phyloP scores from a whole-genome alignment of 2,113 vertebrate species.

The Empidonax traillii region DNA sequence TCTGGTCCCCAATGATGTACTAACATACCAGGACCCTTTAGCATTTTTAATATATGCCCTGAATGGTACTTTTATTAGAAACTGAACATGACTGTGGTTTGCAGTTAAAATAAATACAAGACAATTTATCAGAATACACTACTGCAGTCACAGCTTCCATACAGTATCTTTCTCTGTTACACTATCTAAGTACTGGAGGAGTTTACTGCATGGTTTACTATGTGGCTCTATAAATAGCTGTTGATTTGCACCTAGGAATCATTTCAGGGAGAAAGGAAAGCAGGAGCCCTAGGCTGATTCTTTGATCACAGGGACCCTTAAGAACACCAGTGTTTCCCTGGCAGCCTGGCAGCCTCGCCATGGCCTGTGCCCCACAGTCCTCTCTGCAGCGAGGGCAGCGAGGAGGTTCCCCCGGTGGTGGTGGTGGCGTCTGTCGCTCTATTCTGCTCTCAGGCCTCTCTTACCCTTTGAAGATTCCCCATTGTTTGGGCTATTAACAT shows the following conservation, averaged over 20 bases:
- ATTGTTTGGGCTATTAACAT: conserved; percentile 74
- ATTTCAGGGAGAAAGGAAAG: background rate
- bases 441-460: conserved; percentile 35
- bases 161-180: background rate
- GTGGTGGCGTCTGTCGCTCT: background rate
- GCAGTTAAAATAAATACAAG: background rate
- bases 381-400: background rate
- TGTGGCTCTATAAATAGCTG: background rate
- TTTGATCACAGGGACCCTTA: background rate
- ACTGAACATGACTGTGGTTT: background rate
- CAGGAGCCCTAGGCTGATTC: background rate
- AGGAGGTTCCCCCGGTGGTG: background rate
- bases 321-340: background rate
- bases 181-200: background rate
- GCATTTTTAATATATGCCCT: background rate
- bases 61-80: background rate
- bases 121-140: background rate
- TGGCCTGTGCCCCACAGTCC: background rate
- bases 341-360: background rate
- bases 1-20: background rate
- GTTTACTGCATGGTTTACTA: background rate
- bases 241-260: background rate
- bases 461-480: conserved; percentile 64
- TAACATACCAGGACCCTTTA: background rate
- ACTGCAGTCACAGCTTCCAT: background rate